These are phyloP conservation scores for Aphelenchoides avenae DNA, from an alignment of 1,140 invertebrate species.

Conservation along the genomic window DNA sequence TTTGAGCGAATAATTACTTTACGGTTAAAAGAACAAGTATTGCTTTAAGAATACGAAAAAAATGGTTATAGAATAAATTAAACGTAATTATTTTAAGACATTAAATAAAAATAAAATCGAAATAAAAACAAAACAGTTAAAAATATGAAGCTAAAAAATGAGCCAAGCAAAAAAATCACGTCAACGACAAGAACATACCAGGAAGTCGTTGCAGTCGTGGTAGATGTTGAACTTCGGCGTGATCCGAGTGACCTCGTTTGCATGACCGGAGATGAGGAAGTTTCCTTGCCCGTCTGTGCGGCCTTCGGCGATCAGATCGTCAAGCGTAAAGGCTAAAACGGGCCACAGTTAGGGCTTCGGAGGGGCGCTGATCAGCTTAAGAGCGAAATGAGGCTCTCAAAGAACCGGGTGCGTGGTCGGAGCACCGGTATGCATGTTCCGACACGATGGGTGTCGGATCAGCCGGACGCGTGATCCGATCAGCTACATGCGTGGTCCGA, in stretches of 20 bases:
- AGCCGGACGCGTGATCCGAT: no score
- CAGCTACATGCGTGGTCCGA: no score
- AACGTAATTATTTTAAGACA: not conserved
- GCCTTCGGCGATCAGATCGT: not conserved
- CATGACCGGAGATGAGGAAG: not conserved
- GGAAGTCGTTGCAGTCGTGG: not conserved
- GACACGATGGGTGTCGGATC: no score
- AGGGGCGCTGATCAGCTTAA: no score
- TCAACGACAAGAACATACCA: not conserved
- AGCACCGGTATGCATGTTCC: no score
- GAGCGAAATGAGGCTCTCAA: no score
- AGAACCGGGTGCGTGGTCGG: no score
- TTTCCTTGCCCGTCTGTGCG: not conserved
- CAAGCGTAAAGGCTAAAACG: not conserved
- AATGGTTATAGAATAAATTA: no score
- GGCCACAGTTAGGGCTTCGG: no score
- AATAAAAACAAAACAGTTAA: not conserved
- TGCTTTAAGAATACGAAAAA: no score
- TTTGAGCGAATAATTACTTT: no score
- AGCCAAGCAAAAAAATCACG: not conserved
- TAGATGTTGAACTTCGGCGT: not conserved
- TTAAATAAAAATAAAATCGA: not conserved
- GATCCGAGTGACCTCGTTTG: not conserved
- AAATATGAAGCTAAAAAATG: not conserved
- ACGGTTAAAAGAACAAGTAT: no score